Evolutionary conservation across 2,113 vertebrate genomes (phyloP).

Genomic region (Heptranchias perlo): DNA sequence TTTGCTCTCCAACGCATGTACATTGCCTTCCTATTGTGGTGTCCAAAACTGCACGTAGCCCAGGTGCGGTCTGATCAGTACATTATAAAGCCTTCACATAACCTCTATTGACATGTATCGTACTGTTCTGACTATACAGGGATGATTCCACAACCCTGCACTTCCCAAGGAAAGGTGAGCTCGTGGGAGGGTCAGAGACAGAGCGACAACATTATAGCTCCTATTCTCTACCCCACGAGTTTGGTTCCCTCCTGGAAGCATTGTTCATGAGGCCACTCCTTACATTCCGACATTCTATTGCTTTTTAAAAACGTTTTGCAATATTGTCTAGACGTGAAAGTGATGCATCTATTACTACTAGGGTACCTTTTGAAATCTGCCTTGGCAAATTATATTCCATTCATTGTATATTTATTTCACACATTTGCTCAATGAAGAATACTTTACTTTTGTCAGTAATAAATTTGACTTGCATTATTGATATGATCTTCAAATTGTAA

Average conservation of each 20-base stretch:
- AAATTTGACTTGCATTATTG: not conserved
- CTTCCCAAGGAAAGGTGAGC: not conserved
- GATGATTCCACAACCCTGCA: not conserved
- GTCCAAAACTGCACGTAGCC: not conserved
- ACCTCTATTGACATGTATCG: not conserved
- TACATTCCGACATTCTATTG: not conserved
- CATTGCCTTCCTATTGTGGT: not conserved
- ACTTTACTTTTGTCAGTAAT: not conserved
- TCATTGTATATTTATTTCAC: not conserved
- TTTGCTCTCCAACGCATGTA: not conserved
- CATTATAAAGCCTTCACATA: not conserved
- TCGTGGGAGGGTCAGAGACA: not conserved
- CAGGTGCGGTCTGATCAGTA: too few species aligned
- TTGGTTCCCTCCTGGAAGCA: not conserved
- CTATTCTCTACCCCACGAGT: not conserved
- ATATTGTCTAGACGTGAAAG: not conserved
- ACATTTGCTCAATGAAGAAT: not conserved
- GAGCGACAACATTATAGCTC: not conserved
- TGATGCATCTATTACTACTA: not conserved
- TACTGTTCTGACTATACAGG: not conserved
- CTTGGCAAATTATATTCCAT: not conserved
- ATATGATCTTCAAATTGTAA: not conserved
- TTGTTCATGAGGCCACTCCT: not conserved
- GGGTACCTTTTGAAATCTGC: not conserved
- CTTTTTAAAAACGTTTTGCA: not conserved